A percentile compares a stretch with the other conserved stretches of the same genome.
phyloP scores from a whole-genome alignment of 2,113 vertebrate species.

The Eolophus roseicapilla region DNA sequence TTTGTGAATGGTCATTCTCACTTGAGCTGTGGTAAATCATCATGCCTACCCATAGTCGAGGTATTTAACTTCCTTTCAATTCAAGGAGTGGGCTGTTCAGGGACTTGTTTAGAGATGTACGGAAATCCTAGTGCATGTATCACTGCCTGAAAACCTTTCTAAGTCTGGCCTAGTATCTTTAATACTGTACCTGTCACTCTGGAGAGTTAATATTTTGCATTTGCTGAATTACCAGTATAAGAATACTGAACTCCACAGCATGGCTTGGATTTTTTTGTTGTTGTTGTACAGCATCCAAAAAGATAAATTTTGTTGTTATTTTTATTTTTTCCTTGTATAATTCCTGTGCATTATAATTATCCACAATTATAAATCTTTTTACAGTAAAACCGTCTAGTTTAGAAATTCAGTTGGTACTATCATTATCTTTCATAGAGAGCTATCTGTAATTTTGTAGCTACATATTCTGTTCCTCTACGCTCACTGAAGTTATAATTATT shows the following conservation, averaged over 20 bases:
- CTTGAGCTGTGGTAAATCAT: not conserved
- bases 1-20: not conserved
- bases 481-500: not conserved
- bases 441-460: conserved; percentile 22
- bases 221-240: not conserved
- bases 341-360: not conserved
- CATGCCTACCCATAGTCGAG: not conserved
- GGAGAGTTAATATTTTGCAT: not conserved
- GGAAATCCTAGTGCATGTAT: not conserved
- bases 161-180: not conserved
- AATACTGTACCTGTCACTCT: not conserved
- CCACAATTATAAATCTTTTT: not conserved
- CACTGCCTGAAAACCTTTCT: not conserved
- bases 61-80: not conserved
- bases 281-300: not conserved
- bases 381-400: not conserved
- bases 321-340: not conserved
- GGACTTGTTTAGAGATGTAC: not conserved
- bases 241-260: not conserved
- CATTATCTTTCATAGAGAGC: not conserved
- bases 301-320: not conserved
- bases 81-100: not conserved
- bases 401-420: conserved; percentile 1
- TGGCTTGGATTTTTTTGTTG: not conserved
- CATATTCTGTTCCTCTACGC: not conserved